Evolutionary conservation across 2,113 vertebrate genomes (phyloP).

Genomic region (Baryphthengus martii): DNA sequence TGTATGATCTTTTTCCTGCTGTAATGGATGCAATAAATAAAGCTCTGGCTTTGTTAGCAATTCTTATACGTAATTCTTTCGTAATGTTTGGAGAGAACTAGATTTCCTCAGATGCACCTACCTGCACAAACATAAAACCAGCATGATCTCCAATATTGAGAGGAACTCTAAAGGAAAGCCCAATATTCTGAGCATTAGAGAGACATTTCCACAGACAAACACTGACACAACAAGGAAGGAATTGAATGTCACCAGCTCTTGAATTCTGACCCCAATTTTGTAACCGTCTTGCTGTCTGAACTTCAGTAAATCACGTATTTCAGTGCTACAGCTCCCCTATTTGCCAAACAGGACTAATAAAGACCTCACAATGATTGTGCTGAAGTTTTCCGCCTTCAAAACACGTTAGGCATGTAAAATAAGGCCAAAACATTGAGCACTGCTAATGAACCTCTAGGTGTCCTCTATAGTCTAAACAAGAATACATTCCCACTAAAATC

Average conservation of each 20-base stretch:
- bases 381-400: not conserved
- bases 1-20: not conserved
- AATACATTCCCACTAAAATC: not conserved
- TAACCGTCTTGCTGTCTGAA: not conserved
- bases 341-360: not conserved
- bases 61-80: not conserved
- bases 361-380: not conserved
- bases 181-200: not conserved
- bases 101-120: not conserved
- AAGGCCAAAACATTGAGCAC: not conserved
- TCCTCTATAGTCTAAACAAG: not conserved
- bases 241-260: not conserved
- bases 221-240: not conserved
- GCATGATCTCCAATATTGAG: not conserved
- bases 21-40: constrained; percentile 26
- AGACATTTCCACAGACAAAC: not conserved
- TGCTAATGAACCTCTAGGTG: not conserved
- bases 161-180: not conserved
- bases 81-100: not conserved
- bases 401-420: not conserved
- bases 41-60: not conserved
- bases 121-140: constrained; percentile 4
- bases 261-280: not conserved
- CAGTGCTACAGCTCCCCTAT: not conserved
- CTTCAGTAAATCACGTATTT: not conserved